These are phyloP conservation scores for Lepus townsendii DNA, from an alignment of 2,797 vertebrate genomes.

Conservation along the genomic window DNA sequence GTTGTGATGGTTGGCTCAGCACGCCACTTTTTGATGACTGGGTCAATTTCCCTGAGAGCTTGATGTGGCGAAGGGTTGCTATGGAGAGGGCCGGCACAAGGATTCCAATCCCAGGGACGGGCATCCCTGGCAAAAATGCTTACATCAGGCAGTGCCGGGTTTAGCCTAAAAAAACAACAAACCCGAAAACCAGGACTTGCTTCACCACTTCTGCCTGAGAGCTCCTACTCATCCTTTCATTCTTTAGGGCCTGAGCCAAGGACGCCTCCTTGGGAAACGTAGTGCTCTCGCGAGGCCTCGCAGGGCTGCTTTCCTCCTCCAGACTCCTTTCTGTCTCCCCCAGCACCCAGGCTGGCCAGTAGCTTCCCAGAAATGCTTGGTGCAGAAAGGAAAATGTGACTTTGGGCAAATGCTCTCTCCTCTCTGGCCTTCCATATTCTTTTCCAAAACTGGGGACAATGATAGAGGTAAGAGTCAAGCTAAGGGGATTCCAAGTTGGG, in stretches of 20 bases:
- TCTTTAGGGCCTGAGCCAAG: not conserved
- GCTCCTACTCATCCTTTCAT: constrained; percentile 47
- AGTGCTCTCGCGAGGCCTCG: not conserved
- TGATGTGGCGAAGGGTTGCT: constrained; percentile 46
- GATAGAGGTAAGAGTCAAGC: not conserved
- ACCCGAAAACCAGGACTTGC: not conserved
- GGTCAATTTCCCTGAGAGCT: constrained; percentile 57
- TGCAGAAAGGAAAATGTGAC: not conserved
- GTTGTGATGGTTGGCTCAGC: not conserved
- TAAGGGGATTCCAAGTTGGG: not conserved
- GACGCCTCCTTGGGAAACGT: not conserved
- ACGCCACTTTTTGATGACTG: constrained; percentile 61
- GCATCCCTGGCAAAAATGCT: constrained; percentile 54
- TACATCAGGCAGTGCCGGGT: not conserved
- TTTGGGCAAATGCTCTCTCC: constrained; percentile 25
- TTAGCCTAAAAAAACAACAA: not conserved
- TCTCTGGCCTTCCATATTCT: not conserved
- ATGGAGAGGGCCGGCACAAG: constrained; percentile 17
- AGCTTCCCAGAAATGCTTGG: not conserved
- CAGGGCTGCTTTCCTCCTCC: not conserved
- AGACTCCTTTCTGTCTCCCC: not conserved
- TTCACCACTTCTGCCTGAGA: not conserved
- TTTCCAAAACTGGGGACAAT: not conserved
- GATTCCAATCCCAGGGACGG: not conserved
- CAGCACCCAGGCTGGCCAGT: not conserved